Evolutionary conservation across 2,797 vertebrate species (phyloP).

Genomic region (Rhabdomys pumilio): DNA sequence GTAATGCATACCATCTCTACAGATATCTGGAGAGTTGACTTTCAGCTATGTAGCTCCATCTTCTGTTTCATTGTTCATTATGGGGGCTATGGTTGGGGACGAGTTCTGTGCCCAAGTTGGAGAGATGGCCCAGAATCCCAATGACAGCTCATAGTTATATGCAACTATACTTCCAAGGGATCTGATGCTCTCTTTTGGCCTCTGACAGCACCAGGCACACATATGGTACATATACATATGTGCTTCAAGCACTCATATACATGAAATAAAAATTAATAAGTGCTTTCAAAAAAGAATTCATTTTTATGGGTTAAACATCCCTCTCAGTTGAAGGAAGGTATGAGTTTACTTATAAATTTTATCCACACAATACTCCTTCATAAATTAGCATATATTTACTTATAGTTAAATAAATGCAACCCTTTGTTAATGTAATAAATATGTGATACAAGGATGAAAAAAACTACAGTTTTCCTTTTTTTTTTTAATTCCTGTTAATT

Average conservation of each 20-base stretch:
- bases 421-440: background rate
- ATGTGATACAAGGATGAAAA: background rate
- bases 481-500: background rate
- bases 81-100: background rate
- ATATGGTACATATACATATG: background rate
- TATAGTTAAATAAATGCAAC: background rate
- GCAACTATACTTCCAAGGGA: background rate
- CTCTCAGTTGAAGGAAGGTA: background rate
- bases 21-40: background rate
- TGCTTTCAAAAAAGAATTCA: background rate
- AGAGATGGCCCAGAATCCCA: background rate
- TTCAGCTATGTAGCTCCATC: background rate
- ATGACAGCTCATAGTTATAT: background rate
- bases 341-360: background rate
- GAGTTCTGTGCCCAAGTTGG: background rate
- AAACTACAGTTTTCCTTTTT: background rate
- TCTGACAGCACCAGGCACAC: background rate
- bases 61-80: background rate
- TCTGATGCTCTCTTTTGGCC: background rate
- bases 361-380: background rate
- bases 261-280: background rate
- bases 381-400: constrained; percentile 7
- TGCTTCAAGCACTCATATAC: background rate
- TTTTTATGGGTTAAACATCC: background rate
- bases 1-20: background rate